phyloP scores from a whole-genome alignment of 2,888 invertebrate species.

The Tachystola acroxantha region DNA sequence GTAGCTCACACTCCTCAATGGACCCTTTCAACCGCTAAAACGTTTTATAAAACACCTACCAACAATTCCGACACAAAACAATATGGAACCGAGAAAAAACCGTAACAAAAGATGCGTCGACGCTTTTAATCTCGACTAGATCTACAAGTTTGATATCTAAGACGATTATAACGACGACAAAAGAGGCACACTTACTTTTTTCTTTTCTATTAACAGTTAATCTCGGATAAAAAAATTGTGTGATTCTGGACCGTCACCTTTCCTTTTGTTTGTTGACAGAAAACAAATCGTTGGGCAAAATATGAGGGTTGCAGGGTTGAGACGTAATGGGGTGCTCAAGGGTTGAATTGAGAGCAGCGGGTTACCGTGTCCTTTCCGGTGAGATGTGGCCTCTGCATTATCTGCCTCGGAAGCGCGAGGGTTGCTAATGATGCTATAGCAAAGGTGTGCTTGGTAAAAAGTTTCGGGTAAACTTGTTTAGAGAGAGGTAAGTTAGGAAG shows the following conservation, averaged over 20 bases:
- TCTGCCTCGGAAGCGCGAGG: constrained; percentile 43
- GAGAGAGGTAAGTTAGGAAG: too few species aligned
- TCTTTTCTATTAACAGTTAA: constrained; percentile 57
- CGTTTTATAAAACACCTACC: constrained; percentile 51
- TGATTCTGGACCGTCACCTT: constrained; percentile 50
- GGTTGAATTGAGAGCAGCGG: constrained; percentile 67
- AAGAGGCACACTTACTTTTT: constrained; percentile 56
- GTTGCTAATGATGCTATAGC: constrained; percentile 39
- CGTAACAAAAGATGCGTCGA: constrained; percentile 43
- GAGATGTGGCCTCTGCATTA: constrained; percentile 49
- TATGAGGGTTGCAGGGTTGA: constrained; percentile 46
- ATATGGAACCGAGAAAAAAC: constrained; percentile 38
- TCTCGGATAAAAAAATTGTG: constrained; percentile 38
- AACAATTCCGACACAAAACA: constrained; percentile 37
- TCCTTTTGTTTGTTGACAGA: constrained; percentile 69
- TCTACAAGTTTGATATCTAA: constrained; percentile 63
- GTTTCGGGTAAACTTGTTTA: constrained; percentile 18
- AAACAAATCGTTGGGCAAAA: constrained; percentile 73
- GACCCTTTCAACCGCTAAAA: constrained; percentile 59
- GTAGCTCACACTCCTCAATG: constrained; percentile 44
- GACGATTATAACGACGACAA: constrained; percentile 63
- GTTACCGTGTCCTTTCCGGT: constrained; percentile 68
- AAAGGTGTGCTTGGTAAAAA: constrained; percentile 46
- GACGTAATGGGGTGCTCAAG: constrained; percentile 60
- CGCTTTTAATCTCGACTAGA: constrained; percentile 49